These are phyloP conservation scores for Pachycephala philippinensis DNA, from an alignment of 2,113 vertebrate species.

Conservation along the genomic window DNA sequence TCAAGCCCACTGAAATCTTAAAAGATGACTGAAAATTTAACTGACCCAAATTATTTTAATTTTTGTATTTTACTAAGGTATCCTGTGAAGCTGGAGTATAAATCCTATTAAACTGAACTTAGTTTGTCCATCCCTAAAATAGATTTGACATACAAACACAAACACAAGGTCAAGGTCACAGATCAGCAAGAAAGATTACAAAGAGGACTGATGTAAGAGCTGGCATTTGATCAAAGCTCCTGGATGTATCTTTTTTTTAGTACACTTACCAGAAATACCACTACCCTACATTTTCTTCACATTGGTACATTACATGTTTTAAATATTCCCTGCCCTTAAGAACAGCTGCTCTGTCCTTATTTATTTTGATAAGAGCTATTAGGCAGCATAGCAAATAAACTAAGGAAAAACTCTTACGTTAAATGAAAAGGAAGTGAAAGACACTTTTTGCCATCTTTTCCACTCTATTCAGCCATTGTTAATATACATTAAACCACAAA, in stretches of 20 bases:
- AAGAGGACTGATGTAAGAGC: constrained; percentile 84
- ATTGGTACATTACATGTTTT: constrained; percentile 11
- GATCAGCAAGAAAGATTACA: constrained; percentile 76
- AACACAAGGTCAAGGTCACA: constrained; percentile 92
- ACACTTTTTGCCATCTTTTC: neutral
- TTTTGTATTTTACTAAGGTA: neutral
- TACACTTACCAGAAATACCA: constrained; percentile 62
- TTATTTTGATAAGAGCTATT: neutral
- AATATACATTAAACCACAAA: neutral
- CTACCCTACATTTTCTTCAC: constrained; percentile 50
- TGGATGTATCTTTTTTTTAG: constrained; percentile 55
- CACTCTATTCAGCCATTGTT: neutral
- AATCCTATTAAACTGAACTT: constrained; percentile 64
- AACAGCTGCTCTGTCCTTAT: neutral
- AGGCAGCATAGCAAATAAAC: neutral
- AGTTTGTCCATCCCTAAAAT: constrained; percentile 61
- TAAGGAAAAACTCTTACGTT: neutral
- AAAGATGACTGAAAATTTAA: neutral
- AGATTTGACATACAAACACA: constrained; percentile 72
- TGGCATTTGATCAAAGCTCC: constrained; percentile 89
- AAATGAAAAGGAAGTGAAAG: neutral
- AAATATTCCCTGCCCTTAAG: constrained; percentile 23
- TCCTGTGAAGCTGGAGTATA: constrained; percentile 1
- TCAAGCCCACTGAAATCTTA: neutral
- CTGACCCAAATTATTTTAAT: neutral